Evolutionary conservation across 1,140 invertebrate genomes (phyloP).

Genomic region (Euschistus heros): DNA sequence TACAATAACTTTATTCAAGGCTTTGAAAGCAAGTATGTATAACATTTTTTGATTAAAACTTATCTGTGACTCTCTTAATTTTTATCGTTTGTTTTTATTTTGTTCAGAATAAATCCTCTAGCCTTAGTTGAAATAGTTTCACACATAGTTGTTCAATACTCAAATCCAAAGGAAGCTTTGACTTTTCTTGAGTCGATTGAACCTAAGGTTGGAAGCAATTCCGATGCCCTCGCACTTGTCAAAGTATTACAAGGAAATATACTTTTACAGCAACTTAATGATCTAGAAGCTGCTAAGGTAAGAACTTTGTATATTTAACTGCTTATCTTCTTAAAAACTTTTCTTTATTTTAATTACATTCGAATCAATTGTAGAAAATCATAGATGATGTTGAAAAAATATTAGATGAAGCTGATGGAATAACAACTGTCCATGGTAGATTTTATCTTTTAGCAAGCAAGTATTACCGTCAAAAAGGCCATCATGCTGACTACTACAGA

Average conservation of each 20-base stretch:
- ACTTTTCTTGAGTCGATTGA: slow-evolving; percentile 78
- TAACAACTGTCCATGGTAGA: slow-evolving; percentile 86
- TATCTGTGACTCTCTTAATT: background rate
- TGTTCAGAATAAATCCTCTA: slow-evolving; percentile 81
- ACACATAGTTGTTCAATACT: slow-evolving; percentile 66
- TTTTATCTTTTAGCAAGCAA: slow-evolving; percentile 92
- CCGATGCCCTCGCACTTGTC: slow-evolving; percentile 75
- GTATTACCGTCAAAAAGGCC: slow-evolving; percentile 74
- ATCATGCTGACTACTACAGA: slow-evolving; percentile 88
- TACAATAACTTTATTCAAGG: slow-evolving; percentile 86
- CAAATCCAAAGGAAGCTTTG: slow-evolving; percentile 69
- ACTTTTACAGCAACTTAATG: slow-evolving; percentile 66
- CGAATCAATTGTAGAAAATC: slow-evolving; percentile 47
- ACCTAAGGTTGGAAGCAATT: slow-evolving; percentile 75
- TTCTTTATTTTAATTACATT: no score
- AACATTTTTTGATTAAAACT: background rate
- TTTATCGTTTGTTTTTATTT: background rate
- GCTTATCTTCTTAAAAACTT: background rate
- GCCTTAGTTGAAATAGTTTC: slow-evolving; percentile 82
- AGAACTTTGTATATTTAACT: background rate
- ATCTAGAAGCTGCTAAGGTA: slow-evolving; percentile 68
- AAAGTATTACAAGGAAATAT: slow-evolving; percentile 78
- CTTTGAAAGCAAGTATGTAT: slow-evolving; percentile 81
- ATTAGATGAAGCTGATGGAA: slow-evolving; percentile 79
- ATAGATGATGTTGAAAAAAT: slow-evolving; percentile 82